Evolutionary conservation across 92 coral and sea anemone genomes (phyloP).

Genomic region (Blastomussa wellsi): DNA sequence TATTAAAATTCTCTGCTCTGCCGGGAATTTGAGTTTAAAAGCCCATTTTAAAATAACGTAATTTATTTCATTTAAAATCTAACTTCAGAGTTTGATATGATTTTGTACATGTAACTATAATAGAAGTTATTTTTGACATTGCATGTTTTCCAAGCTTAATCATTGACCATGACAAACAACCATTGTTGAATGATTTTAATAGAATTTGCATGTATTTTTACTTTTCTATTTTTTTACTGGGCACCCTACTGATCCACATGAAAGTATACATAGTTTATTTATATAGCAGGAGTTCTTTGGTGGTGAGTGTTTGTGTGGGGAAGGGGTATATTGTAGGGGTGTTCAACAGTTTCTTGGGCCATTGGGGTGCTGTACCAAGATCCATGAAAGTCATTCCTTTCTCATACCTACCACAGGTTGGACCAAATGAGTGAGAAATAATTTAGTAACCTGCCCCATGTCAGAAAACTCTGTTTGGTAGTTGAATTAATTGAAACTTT

Average conservation of each 20-base stretch:
- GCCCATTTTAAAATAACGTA: too few species aligned
- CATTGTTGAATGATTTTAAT: not conserved
- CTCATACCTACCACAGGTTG: not conserved
- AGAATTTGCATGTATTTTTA: conserved; percentile 3
- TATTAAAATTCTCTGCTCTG: too few species aligned
- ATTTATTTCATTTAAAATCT: not conserved
- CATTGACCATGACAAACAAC: not conserved
- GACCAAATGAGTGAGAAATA: not conserved
- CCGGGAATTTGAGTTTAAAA: too few species aligned
- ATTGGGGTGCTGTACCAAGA: not conserved
- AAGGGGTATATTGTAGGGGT: not conserved
- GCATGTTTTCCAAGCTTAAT: not conserved
- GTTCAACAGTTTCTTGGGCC: not conserved
- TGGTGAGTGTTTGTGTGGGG: not conserved
- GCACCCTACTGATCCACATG: conserved; percentile 4
- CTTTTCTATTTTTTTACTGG: not conserved
- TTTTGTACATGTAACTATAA: not conserved
- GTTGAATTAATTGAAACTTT: not conserved
- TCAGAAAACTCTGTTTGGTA: not conserved
- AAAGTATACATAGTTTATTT: not conserved
- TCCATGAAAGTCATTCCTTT: not conserved
- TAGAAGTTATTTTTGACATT: not conserved
- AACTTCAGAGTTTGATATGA: not conserved
- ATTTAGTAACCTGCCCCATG: not conserved
- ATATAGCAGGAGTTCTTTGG: not conserved